Evolutionary conservation across 2,113 vertebrate genomes (phyloP), one percentile per base, ranked within the genome.

Genomic region (Brachypodius melanocephalos): DNA sequence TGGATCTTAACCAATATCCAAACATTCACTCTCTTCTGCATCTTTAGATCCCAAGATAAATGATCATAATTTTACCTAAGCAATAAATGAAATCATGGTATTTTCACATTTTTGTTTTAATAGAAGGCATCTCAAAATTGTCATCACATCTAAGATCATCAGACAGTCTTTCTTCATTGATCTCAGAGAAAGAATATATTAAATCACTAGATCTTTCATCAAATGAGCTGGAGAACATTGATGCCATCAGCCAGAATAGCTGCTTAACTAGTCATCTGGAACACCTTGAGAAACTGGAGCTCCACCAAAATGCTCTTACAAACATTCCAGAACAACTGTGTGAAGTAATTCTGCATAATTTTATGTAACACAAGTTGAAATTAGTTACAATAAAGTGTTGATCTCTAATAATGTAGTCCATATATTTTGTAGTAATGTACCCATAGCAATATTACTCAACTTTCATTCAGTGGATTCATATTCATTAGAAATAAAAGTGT

Each of bases 141-240:
- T 97, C 95, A 15, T 74, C 96, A 19, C 88, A 95, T 42, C 12
- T 95, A 88, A 97, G 91, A 71, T 51, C 96, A 29, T 97, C 96
- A 22, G 99, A 99, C 49, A 98, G 96, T 90, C 95, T 97, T 32
- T 98, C 98, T 61, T 97, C 97, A 29, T 80, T 98, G 94, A 71
- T 76, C 52, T 97, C 96, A 65, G 99, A 99, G 85, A 98, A 92
- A 96, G 99, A 99, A 88, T 95, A 92, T 85, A 99, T 99, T 96
- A 98, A 97, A 43, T 98, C 99, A 66, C 93, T 99, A 74, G 99
- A 99, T 95, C 98, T 99, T 68, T 99, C 99, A 8, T 99, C 98
- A 43, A 99, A 99, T 87, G 99, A 99, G 84, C 91, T 99, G 96
- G 98, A 98, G 95, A 98, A 97, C 55, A 97, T 99, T 65, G 98